Evolutionary conservation across 1,140 invertebrate species (phyloP).

Genomic region (Drosophila bifasciata): DNA sequence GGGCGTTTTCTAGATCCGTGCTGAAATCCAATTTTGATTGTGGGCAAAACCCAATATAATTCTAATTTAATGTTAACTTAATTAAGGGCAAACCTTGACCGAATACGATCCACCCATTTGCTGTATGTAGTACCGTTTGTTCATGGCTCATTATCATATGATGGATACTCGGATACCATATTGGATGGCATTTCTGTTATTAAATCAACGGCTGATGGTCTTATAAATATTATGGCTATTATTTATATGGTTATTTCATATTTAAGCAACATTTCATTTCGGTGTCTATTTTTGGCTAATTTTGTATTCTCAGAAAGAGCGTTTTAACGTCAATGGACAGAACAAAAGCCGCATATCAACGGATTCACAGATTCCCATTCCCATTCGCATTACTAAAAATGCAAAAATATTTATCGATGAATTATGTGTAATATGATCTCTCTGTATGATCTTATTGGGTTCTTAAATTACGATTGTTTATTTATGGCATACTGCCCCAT

Average conservation of each 20-base stretch:
- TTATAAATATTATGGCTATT: slow-evolving; percentile 40
- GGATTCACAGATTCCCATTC: neutral
- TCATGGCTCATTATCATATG: slow-evolving; percentile 17
- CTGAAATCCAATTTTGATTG: slow-evolving; percentile 49
- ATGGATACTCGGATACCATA: slow-evolving; percentile 12
- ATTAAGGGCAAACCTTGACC: slow-evolving; percentile 53
- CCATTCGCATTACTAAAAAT: neutral
- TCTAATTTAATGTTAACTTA: slow-evolving; percentile 46
- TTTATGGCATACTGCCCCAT: too few relatives aligned
- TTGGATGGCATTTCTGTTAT: slow-evolving; percentile 17
- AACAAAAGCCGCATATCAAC: slow-evolving; percentile 44
- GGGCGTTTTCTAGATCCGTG: slow-evolving; percentile 49
- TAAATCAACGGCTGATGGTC: slow-evolving; percentile 43
- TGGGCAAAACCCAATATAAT: slow-evolving; percentile 37
- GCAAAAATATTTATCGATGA: slow-evolving; percentile 33
- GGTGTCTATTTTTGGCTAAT: slow-evolving; percentile 48
- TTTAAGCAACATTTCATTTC: slow-evolving; percentile 4
- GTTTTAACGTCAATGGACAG: slow-evolving; percentile 49
- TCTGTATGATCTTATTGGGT: too few relatives aligned
- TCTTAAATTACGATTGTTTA: too few relatives aligned
- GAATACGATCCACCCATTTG: slow-evolving; percentile 14
- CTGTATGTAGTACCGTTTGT: slow-evolving; percentile 40
- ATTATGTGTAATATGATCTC: slow-evolving; percentile 19
- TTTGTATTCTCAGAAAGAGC: slow-evolving; percentile 60
- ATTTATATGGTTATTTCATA: slow-evolving; percentile 30